Conservation (phyloP, 2,888 invertebrate species). For the Aricia artaxerxes region DNA sequence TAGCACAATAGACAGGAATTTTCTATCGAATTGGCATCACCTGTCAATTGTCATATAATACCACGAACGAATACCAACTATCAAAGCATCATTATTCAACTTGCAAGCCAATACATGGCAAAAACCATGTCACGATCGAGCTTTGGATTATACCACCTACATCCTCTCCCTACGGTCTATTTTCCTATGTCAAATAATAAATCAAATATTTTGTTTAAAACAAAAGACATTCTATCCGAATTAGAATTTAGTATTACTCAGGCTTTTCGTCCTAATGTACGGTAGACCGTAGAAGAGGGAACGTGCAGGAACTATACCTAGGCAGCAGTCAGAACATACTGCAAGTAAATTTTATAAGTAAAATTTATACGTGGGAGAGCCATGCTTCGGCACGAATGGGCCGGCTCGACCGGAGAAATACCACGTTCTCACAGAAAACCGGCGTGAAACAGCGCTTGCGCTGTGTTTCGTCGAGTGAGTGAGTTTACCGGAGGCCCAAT, state of each 20-base stretch:
- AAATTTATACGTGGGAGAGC: neutral
- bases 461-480: no score
- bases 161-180: conserved; percentile 44
- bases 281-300: conserved; percentile 32
- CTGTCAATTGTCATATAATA: conserved; percentile 39
- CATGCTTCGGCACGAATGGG: no score
- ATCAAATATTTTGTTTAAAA: conserved; percentile 50
- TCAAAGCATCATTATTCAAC: conserved; percentile 67
- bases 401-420: no score
- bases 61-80: conserved; percentile 52
- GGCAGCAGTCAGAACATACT: neutral
- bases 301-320: neutral
- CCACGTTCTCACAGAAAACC: no score
- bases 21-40: conserved; percentile 36
- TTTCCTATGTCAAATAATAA: conserved; percentile 44
- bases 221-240: conserved; percentile 66
- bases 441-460: no score
- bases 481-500: no score
- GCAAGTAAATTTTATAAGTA: neutral
- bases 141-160: conserved; percentile 32
- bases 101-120: conserved; percentile 48
- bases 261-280: conserved; percentile 31
- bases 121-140: conserved; percentile 39
- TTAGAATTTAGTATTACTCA: conserved; percentile 28
- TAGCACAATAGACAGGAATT: conserved; percentile 2